Base-by-base conservation (phyloP, 2,888 invertebrate genomes). In the Cheilosia impressa region DNA sequence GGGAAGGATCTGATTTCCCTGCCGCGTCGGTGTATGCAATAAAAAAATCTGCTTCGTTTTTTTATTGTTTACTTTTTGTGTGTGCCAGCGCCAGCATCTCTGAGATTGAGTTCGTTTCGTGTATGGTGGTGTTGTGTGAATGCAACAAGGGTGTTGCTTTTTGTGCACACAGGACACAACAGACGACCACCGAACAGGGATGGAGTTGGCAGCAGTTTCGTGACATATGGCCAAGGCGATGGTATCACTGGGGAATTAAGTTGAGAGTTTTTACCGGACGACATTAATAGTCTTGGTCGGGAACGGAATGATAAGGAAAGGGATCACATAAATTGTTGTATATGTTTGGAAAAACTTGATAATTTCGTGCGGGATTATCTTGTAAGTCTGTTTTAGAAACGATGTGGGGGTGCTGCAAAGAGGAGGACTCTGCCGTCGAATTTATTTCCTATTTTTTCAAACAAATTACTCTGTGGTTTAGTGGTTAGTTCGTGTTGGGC, bases 141-240 rank as follows among this genome's bases (percentile, higher is more conserved):
- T 72, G 17, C 50, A 58, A 55, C 24, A 60, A 58, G 57, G 68
- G 58, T 53, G 38, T 38, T 53, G 52, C 31, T 43, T 27, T 43
- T 43, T 45, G 10, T 52, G 17, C 47, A 15, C 24, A 17, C n/a
- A 52, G n/a, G n/a, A n/a, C n/a, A n/a, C n/a, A n/a, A n/a, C n/a
- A n/a, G 13, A 6, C 27, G 27, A 27, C 27, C 27, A 71, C 24
- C 10, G 3, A 17, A 27, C 31, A 24, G 10, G 34, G 38, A 45
- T 50, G 50, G 62, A 31, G 72, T 50, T 77, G 78, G 62, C 43
- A 52, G 5, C 45, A 24, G 50, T 75, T 50, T 66, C 22, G 47
- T 53, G 17, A 58, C 81, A 82, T 76, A 76, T 82, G 76, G 81
- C 81, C 58, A 52, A 38, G 27, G 19, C 60, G 41, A 72, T 63